These are phyloP conservation scores for Talpa occidentalis DNA, from an alignment of 2,113 vertebrate species.

Conservation along the genomic window DNA sequence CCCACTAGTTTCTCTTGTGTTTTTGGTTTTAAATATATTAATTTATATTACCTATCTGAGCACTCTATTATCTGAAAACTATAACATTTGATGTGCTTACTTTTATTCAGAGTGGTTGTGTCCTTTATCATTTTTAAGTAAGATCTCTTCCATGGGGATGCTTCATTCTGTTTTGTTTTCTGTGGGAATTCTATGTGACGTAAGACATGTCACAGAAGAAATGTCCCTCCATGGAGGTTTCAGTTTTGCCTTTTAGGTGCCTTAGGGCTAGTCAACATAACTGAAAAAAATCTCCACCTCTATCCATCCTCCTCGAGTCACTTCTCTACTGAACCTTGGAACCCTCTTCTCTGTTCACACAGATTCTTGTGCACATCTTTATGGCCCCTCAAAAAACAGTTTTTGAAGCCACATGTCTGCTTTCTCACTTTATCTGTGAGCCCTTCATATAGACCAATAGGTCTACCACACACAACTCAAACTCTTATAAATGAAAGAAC, in stretches of 20 bases:
- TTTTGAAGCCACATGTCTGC: background rate
- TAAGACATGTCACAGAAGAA: background rate
- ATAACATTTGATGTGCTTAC: background rate
- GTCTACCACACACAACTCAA: background rate
- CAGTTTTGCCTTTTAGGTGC: background rate
- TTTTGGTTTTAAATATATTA: background rate
- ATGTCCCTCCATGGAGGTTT: background rate
- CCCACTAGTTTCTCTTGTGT: background rate
- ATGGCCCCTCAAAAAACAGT: background rate
- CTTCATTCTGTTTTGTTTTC: slow-evolving; percentile 1
- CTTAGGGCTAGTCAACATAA: background rate
- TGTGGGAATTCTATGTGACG: background rate
- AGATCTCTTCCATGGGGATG: background rate
- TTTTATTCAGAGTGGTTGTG: background rate
- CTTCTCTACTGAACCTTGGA: background rate
- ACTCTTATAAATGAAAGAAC: background rate
- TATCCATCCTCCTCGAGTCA: accelerated
- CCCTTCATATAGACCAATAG: background rate
- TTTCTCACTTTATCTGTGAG: background rate
- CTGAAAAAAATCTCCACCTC: background rate
- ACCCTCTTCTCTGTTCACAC: background rate
- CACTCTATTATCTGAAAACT: background rate
- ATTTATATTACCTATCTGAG: background rate
- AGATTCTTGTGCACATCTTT: background rate
- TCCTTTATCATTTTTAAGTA: background rate